Percentiles rank a stretch among this genome's conserved stretches.
Conservation (phyloP, 2,888 invertebrate genomes). For the Teleiodes luculella region DNA sequence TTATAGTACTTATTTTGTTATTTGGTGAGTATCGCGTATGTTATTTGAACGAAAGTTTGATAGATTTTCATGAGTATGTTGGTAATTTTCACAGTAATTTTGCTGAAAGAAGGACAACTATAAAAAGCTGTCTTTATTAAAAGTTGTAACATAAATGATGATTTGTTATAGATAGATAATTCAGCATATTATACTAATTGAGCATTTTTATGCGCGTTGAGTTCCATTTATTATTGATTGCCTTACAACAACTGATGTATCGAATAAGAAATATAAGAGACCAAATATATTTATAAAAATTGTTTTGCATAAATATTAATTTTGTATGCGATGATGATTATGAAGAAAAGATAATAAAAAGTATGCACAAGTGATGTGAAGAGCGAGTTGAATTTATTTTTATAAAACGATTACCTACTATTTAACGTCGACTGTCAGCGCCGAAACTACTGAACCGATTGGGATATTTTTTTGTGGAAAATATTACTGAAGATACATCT, state of each 20-base stretch:
- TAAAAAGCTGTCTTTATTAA: no score
- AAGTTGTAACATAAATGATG: neutral
- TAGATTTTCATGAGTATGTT: no score
- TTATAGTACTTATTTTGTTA: neutral
- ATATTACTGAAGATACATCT: no score
- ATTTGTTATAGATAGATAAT: neutral
- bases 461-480: no score
- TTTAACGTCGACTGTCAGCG: no score
- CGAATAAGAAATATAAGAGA: neutral
- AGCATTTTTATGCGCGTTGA: neutral
- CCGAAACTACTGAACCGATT: no score
- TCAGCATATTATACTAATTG: neutral
- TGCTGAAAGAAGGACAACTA: no score
- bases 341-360: conserved; percentile 30
- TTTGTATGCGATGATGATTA: conserved; percentile 46
- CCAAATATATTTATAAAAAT: conserved; percentile 31
- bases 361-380: conserved; percentile 32
- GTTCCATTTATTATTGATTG: neutral
- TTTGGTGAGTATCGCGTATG: neutral
- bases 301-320: conserved; percentile 42
- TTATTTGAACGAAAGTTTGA: no score
- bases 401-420: no score
- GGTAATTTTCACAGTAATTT: no score
- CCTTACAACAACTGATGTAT: neutral
- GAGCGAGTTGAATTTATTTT: no score